Evolutionary conservation across 2,888 invertebrate species (phyloP).

Genomic region (Xanthia icteritia): DNA sequence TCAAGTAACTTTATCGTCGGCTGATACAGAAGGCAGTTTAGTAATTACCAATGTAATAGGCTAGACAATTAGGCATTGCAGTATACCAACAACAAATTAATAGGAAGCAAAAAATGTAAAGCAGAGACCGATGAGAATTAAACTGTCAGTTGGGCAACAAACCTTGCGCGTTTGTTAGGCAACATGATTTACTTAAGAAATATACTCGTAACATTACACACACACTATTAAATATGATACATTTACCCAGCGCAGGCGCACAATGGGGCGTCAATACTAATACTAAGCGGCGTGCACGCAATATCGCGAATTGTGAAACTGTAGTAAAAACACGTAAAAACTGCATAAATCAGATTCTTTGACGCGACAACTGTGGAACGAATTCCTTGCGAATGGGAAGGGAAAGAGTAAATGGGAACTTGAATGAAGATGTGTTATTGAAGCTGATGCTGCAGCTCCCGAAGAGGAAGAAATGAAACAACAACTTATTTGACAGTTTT

Average conservation of each 20-base stretch:
- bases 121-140: conserved; percentile 54
- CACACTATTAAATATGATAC: conserved; percentile 65
- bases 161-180: conserved; percentile 56
- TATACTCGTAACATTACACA: conserved; percentile 61
- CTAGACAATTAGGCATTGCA: conserved; percentile 22
- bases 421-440: conserved; percentile 9
- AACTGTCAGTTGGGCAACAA: conserved; percentile 59
- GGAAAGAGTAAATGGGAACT: conserved; percentile 15
- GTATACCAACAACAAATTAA: conserved; percentile 22
- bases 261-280: conserved; percentile 68
- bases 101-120: conserved; percentile 58
- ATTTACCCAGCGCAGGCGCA: conserved; percentile 57
- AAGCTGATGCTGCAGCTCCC: background rate
- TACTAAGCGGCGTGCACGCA: conserved; percentile 59
- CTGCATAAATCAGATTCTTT: conserved; percentile 50
- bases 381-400: conserved; percentile 40
- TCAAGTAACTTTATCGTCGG: background rate
- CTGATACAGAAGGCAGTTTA: background rate
- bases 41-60: background rate
- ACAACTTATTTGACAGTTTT: background rate
- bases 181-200: conserved; percentile 66
- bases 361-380: conserved; percentile 45
- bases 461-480: background rate
- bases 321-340: conserved; percentile 58
- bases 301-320: conserved; percentile 64